Conservation (phyloP, 1,140 invertebrate species). For the Chlorops oryzae region DNA sequence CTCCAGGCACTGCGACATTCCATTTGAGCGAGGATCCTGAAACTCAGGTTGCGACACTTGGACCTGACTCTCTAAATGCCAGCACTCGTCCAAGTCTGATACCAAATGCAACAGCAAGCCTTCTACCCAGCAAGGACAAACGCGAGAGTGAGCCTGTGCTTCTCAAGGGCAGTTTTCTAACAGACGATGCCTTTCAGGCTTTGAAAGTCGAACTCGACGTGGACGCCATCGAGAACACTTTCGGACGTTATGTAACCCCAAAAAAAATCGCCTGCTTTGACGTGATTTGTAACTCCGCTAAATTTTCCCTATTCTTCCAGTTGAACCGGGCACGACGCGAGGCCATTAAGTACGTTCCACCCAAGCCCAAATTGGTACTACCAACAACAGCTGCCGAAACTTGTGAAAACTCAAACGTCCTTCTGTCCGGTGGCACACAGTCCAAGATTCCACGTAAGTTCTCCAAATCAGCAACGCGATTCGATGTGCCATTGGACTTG, state of each 20-base stretch:
- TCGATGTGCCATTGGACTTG: conserved; percentile 58
- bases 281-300: not conserved
- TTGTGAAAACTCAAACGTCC: not conserved
- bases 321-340: conserved; percentile 37
- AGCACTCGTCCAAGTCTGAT: conserved; percentile 44
- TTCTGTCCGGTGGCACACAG: not conserved
- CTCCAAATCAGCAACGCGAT: conserved; percentile 56
- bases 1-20: conserved; percentile 35
- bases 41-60: conserved; percentile 43
- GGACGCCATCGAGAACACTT: conserved; percentile 42
- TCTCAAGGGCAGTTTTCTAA: conserved; percentile 40
- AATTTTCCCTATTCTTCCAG: conserved; percentile 13
- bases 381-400: too few species aligned
- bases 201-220: conserved; percentile 39
- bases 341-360: conserved; percentile 39
- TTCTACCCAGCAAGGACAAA: conserved; percentile 35
- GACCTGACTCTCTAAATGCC: conserved; percentile 42
- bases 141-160: conserved; percentile 31
- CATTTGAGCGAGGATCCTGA: conserved; percentile 44
- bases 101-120: conserved; percentile 29
- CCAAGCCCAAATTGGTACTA: conserved; percentile 19
- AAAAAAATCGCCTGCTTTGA: not conserved
- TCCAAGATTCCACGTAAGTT: conserved; percentile 55
- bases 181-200: conserved; percentile 41
- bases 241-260: conserved; percentile 38